These are phyloP conservation scores for Triplophysa tibetana DNA, from an alignment of 2,113 vertebrate genomes.

Conservation along the genomic window DNA sequence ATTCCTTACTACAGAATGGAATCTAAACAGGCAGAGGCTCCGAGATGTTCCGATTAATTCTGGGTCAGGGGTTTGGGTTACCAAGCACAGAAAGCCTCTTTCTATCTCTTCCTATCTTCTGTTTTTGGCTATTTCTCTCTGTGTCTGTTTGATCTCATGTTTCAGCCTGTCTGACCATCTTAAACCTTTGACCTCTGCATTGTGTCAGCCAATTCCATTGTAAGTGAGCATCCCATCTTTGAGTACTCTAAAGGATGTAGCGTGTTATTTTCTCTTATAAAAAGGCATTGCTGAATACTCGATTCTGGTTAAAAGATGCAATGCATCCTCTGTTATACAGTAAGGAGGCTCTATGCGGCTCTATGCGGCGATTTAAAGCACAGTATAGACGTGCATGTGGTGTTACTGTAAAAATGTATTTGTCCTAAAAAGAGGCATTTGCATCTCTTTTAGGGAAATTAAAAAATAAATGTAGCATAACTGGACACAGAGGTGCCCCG, in stretches of 20 bases:
- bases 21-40: background rate
- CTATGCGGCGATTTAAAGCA: too few relatives aligned
- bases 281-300: too few relatives aligned
- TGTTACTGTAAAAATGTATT: too few relatives aligned
- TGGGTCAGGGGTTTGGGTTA: slow-evolving; percentile 27
- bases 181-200: slow-evolving; percentile 23
- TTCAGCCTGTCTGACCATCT: slow-evolving; percentile 10
- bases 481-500: too few relatives aligned
- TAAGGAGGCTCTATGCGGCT: too few relatives aligned
- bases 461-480: background rate
- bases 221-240: slow-evolving; percentile 6
- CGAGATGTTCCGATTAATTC: slow-evolving; percentile 33
- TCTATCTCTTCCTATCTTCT: slow-evolving; percentile 1
- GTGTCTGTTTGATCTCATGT: slow-evolving; percentile 24
- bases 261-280: background rate
- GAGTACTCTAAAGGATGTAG: background rate
- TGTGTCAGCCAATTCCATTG: slow-evolving; percentile 3
- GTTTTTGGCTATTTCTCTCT: background rate
- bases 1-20: background rate
- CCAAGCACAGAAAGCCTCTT: slow-evolving; percentile 19
- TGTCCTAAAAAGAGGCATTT: too few relatives aligned
- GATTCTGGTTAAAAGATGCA: too few relatives aligned
- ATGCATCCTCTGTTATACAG: too few relatives aligned
- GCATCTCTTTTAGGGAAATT: too few relatives aligned
- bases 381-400: too few relatives aligned